Evolutionary conservation across 92 coral and sea anemone genomes (phyloP).

Genomic region (Actinostola sp.): DNA sequence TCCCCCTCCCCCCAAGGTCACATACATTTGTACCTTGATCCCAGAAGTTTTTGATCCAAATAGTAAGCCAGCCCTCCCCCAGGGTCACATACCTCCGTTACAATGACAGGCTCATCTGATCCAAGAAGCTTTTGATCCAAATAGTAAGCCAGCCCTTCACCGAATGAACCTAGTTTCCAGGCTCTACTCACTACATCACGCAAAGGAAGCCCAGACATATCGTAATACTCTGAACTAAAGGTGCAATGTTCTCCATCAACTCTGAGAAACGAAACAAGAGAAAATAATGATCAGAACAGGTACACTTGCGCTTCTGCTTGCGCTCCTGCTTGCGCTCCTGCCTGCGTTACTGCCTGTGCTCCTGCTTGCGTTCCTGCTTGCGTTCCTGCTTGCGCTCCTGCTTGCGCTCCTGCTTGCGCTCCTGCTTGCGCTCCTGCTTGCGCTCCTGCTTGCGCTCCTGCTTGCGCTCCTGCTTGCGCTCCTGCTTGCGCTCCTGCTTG

Average conservation of each 20-base stretch:
- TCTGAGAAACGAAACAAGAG: conserved; percentile 1
- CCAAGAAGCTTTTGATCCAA: conserved; percentile 76
- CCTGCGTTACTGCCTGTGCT: too few species aligned
- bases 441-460: too few species aligned
- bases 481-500: too few species aligned
- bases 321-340: too few species aligned
- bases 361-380: too few species aligned
- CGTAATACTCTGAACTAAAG: conserved; percentile 68
- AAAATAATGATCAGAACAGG: too few species aligned
- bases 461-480: too few species aligned
- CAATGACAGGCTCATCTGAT: conserved; percentile 77
- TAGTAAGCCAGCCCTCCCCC: conserved; percentile 78
- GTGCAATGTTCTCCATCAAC: conserved; percentile 46
- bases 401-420: too few species aligned
- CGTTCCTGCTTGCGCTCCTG: too few species aligned
- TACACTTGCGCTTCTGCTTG: too few species aligned
- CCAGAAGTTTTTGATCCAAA: conserved; percentile 74
- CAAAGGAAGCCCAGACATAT: conserved; percentile 81
- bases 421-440: too few species aligned
- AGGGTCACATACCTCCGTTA: conserved; percentile 83
- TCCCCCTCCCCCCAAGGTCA: too few species aligned
- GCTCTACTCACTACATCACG: conserved; percentile 81
- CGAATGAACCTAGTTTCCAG: conserved; percentile 62
- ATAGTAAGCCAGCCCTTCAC: conserved; percentile 81
- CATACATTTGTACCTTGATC: conserved; percentile 84